Base-by-base conservation (phyloP, 2,113 vertebrate species). In the Erinaceus europaeus region DNA sequence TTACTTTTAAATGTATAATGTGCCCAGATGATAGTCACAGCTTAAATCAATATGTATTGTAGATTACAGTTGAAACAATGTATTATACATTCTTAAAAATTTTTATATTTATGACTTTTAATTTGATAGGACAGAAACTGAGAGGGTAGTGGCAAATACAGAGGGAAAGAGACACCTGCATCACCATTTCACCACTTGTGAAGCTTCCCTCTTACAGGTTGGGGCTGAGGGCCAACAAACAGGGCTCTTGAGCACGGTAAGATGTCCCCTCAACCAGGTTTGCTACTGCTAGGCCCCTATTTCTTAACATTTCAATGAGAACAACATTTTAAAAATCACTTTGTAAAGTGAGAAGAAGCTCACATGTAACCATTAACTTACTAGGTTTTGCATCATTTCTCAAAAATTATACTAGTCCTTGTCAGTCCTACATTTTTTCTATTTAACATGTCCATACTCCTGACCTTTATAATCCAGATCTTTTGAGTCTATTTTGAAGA, bases 221-320 rank as follows among this genome's bases (percentile, higher is more conserved):
- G n/a, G n/a, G n/a, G n/a, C n/a, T n/a, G n/a, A n/a, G n/a, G n/a
- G n/a, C n/a, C n/a, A n/a, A n/a, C n/a, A n/a, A n/a, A n/a, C n/a
- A n/a, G n/a, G n/a, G n/a, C n/a, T n/a, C n/a, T n/a, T n/a, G n/a
- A n/a, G n/a, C n/a, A n/a, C n/a, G n/a, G n/a, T n/a, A n/a, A n/a
- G n/a, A n/a, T n/a, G n/a, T n/a, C n/a, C n/a, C n/a, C n/a, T n/a
- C n/a, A n/a, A n/a, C n/a, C n/a, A n/a, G n/a, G n/a, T n/a, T n/a
- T n/a, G n/a, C n/a, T n/a, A n/a, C n/a, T n/a, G n/a, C n/a, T n/a
- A n/a, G n/a, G n/a, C n/a, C n/a, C n/a, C n/a, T n/a, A n/a, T n/a
- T n/a, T n/a, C n/a, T 79, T 79, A 79, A 62, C 38, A 72, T 80
- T 75, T 65, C 72, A 80, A 55, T 74, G 75, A 27, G 38, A 27